Conservation (phyloP, 2,113 vertebrate species). For the Zosterops borbonicus region DNA sequence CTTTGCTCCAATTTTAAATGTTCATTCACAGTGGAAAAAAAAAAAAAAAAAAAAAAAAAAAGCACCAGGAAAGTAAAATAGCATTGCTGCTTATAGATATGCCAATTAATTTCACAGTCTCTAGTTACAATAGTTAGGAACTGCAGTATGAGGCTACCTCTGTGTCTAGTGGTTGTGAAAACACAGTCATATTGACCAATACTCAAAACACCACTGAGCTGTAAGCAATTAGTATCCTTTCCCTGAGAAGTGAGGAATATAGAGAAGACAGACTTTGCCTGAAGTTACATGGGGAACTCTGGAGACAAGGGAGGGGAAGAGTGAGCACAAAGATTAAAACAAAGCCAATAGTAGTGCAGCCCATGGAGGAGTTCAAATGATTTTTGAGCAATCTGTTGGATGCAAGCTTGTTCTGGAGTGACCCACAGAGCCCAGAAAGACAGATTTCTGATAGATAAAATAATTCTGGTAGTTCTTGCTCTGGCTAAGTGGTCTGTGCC, state of each 20-base stretch:
- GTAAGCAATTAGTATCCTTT: neutral
- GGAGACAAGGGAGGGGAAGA: neutral
- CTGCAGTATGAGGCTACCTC: neutral
- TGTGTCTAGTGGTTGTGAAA: neutral
- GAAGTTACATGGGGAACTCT: neutral
- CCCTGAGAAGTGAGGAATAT: neutral
- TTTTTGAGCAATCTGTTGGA: neutral
- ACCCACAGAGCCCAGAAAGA: neutral
- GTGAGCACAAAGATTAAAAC: neutral
- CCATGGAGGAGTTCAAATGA: neutral
- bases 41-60: neutral
- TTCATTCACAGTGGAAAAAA: neutral
- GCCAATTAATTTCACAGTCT: neutral
- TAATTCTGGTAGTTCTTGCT: neutral
- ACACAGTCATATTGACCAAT: neutral
- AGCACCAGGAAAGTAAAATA: neutral
- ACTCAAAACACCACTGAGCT: neutral
- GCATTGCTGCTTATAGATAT: neutral
- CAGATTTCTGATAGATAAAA: neutral
- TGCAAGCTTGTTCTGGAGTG: neutral
- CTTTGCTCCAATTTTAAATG: neutral
- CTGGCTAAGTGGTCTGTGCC: rapidly evolving
- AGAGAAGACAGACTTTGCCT: neutral
- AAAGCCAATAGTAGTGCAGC: neutral
- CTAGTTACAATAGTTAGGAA: neutral